A percentile compares a stretch with the other conserved stretches of the same genome.
These are phyloP conservation scores for Noturus placidus DNA, from an alignment of 2,113 vertebrate species.

Conservation along the genomic window DNA sequence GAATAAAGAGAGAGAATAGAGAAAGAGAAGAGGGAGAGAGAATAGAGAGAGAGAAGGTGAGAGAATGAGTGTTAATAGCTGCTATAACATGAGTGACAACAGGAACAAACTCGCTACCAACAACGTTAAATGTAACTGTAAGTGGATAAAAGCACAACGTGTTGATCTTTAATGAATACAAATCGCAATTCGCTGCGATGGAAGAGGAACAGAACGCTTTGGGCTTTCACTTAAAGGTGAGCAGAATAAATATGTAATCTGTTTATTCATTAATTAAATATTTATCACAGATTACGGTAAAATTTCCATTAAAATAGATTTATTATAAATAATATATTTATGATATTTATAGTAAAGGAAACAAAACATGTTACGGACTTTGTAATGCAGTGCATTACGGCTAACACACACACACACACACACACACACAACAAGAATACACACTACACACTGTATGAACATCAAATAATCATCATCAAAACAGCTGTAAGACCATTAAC, in stretches of 20 bases:
- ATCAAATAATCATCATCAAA: neutral
- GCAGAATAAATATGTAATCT: neutral
- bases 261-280: neutral
- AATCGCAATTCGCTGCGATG: no score
- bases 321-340: neutral
- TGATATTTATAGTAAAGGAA: neutral
- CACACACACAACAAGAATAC: neutral
- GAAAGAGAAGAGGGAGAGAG: no score
- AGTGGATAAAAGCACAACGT: neutral
- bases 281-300: no score
- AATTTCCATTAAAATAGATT: neutral
- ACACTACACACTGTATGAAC: neutral
- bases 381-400: neutral
- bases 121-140: neutral
- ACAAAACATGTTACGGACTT: neutral
- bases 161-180: neutral
- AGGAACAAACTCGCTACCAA: neutral
- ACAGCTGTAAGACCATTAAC: neutral
- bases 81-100: neutral
- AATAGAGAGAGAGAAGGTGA: no score
- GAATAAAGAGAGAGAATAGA: no score
- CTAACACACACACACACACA: conserved; percentile 6
- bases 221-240: neutral
- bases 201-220: neutral
- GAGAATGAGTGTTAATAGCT: no score